phyloP scores from a whole-genome alignment of 2,797 vertebrate species.

The Muscicapa striata region DNA sequence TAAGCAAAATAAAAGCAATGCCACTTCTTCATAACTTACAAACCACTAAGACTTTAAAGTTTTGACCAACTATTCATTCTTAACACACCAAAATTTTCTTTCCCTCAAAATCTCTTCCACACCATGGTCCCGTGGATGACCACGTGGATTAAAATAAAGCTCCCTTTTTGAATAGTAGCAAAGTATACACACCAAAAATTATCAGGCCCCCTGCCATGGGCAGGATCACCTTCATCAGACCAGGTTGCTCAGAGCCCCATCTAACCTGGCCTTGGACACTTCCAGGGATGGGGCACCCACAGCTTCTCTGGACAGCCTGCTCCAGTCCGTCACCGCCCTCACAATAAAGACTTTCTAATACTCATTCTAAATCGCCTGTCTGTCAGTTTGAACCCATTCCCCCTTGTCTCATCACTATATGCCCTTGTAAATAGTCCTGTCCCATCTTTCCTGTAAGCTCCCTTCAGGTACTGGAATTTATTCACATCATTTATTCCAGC shows the following conservation, averaged over 20 bases:
- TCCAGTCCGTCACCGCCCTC: fast-evolving
- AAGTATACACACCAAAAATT: background rate
- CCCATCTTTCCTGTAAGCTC: background rate
- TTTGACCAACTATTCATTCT: background rate
- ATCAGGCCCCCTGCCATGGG: background rate
- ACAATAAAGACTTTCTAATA: background rate
- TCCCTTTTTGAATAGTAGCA: background rate
- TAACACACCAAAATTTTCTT: background rate
- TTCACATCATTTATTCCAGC: background rate
- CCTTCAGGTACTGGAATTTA: background rate
- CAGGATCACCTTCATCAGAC: background rate
- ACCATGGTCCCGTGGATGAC: background rate
- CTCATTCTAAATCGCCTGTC: background rate
- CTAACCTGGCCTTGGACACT: background rate
- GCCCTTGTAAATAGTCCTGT: background rate
- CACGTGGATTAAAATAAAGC: background rate
- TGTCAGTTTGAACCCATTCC: background rate
- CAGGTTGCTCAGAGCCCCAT: background rate
- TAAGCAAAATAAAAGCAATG: background rate
- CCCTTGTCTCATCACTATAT: background rate
- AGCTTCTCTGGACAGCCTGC: background rate
- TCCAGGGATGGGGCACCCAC: background rate
- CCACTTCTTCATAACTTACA: background rate
- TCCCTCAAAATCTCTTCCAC: background rate
- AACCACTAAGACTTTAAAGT: background rate